Percentiles rank a stretch among this genome's conserved stretches.
These are phyloP conservation scores for Megalurothrips usitatus DNA, from an alignment of 2,888 invertebrate species.

Conservation along the genomic window DNA sequence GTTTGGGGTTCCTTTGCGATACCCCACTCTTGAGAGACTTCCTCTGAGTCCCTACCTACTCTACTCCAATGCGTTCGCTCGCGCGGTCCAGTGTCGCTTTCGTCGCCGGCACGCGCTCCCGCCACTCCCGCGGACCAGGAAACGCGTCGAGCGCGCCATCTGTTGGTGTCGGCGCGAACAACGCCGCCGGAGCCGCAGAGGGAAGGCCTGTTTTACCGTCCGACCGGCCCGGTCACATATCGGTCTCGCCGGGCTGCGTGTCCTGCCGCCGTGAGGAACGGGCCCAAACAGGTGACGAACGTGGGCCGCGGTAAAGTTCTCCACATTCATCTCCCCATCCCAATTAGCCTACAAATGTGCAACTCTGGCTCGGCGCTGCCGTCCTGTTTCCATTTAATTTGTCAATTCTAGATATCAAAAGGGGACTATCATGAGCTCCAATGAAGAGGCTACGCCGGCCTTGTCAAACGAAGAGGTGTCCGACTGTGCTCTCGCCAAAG, in stretches of 20 bases:
- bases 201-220: neutral
- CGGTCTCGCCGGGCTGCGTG: neutral
- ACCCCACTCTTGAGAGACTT: too few relatives aligned
- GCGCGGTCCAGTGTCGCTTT: too few relatives aligned
- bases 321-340: slow-evolving; percentile 6
- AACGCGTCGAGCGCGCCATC: too few relatives aligned
- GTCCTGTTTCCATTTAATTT: neutral
- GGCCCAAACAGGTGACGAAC: slow-evolving; percentile 2
- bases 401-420: neutral
- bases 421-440: slow-evolving; percentile 6
- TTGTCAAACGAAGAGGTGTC: neutral
- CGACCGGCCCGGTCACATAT: too few relatives aligned
- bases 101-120: too few relatives aligned
- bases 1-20: too few relatives aligned
- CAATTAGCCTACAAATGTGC: slow-evolving; percentile 18
- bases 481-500: neutral
- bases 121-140: too few relatives aligned
- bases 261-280: neutral
- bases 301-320: slow-evolving; percentile 24
- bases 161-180: too few relatives aligned
- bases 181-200: too few relatives aligned
- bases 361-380: neutral
- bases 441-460: slow-evolving; percentile 1
- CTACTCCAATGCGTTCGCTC: too few relatives aligned
- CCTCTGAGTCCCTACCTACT: too few relatives aligned